A percentile compares a stretch with the other conserved stretches of the same genome.
These are phyloP conservation scores for Lamellibrachia satsuma DNA, from an alignment of 2,888 invertebrate genomes.

Conservation along the genomic window DNA sequence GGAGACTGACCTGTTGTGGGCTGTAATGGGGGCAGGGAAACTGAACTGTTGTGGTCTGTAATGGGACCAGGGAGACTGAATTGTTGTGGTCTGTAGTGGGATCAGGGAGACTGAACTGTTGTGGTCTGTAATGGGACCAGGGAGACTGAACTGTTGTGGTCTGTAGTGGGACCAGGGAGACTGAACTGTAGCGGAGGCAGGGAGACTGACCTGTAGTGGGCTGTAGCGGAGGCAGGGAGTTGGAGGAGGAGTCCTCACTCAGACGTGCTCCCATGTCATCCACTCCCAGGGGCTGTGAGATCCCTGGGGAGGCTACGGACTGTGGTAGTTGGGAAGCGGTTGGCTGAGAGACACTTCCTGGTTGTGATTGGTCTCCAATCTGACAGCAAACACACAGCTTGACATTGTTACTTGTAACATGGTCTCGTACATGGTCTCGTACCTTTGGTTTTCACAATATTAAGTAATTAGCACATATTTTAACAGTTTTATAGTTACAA, in stretches of 20 bases:
- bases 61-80: no score
- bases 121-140: no score
- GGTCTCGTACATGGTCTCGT: neutral
- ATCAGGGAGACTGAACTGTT: no score
- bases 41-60: no score
- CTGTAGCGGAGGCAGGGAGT: neutral
- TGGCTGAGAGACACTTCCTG: neutral
- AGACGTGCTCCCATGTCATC: neutral
- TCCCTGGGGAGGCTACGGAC: neutral
- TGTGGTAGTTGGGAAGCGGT: neutral
- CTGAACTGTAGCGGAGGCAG: neutral
- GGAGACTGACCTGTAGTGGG: neutral
- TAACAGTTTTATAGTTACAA: no score
- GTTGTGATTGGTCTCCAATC: neutral
- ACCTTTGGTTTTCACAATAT: no score
- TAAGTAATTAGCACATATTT: no score
- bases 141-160: no score
- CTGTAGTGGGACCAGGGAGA: no score
- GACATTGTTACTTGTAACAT: neutral
- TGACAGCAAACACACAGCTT: neutral
- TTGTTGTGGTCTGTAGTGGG: no score
- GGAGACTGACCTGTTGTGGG: no score
- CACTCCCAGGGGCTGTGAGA: neutral
- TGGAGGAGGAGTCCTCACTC: conserved; percentile 20
- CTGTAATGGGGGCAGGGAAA: no score